Evolutionary conservation across 2,797 vertebrate species (phyloP).

Genomic region (Crocodylus rhombifer): DNA sequence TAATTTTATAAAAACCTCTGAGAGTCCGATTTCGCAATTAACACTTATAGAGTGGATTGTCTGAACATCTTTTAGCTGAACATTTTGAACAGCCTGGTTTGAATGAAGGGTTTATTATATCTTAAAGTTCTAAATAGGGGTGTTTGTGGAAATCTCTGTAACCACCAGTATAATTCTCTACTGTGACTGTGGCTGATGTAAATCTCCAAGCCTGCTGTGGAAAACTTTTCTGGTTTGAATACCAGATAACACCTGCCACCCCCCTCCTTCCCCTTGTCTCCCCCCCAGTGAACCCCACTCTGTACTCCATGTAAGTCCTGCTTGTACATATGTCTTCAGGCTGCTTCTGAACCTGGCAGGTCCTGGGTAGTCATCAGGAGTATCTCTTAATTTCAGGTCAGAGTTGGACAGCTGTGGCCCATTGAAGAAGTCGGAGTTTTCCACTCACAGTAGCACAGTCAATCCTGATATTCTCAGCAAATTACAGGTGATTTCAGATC

Average conservation of each 20-base stretch:
- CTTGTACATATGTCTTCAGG: not conserved
- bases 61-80: not conserved
- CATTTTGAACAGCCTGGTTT: not conserved
- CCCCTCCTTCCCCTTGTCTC: not conserved
- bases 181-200: not conserved
- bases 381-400: conserved; percentile 66
- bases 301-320: not conserved
- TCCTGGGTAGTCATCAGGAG: accelerated
- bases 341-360: not conserved
- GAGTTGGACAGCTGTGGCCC: not conserved
- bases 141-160: not conserved
- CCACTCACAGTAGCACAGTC: not conserved
- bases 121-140: not conserved
- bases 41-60: not conserved
- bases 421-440: not conserved
- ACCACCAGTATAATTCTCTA: not conserved
- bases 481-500: conserved; percentile 86
- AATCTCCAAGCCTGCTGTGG: not conserved
- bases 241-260: not conserved
- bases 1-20: not conserved
- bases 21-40: not conserved
- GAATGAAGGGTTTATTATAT: not conserved
- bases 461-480: conserved; percentile 86
- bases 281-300: not conserved
- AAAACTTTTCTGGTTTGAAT: not conserved